phyloP scores from a whole-genome alignment of 2,113 vertebrate genomes.

The Pionites leucogaster region DNA sequence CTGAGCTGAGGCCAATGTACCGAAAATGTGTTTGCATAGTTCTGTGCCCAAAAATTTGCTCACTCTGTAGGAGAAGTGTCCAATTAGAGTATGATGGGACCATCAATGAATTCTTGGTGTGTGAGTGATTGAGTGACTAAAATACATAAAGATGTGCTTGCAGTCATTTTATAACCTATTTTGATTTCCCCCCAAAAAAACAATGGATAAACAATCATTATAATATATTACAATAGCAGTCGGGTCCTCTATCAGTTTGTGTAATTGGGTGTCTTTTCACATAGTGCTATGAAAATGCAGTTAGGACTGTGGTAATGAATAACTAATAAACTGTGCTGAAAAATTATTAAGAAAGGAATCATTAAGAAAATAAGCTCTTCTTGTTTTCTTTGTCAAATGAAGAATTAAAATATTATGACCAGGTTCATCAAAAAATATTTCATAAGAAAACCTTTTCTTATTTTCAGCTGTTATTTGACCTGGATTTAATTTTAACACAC shows the following conservation, averaged over 20 bases:
- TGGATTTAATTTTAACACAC: neutral
- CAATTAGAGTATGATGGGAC: neutral
- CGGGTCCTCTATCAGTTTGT: neutral
- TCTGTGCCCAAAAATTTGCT: neutral
- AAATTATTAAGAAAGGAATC: neutral
- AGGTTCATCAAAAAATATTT: neutral
- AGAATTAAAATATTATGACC: neutral
- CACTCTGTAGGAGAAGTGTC: neutral
- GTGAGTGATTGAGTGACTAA: neutral
- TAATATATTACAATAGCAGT: neutral
- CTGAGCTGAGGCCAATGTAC: neutral
- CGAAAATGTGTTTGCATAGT: neutral
- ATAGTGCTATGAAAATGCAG: neutral
- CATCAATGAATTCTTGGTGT: neutral
- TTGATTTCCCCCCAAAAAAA: neutral
- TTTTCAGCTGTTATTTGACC: neutral
- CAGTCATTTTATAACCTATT: neutral
- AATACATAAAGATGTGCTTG: neutral
- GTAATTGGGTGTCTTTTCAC: neutral
- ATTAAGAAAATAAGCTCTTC: neutral
- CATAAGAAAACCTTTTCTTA: accelerated
- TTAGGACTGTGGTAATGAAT: neutral
- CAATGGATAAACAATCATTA: neutral
- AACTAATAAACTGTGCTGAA: neutral
- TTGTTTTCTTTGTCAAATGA: neutral